phyloP scores from a whole-genome alignment of 2,113 vertebrate species.

The Murina feae region DNA sequence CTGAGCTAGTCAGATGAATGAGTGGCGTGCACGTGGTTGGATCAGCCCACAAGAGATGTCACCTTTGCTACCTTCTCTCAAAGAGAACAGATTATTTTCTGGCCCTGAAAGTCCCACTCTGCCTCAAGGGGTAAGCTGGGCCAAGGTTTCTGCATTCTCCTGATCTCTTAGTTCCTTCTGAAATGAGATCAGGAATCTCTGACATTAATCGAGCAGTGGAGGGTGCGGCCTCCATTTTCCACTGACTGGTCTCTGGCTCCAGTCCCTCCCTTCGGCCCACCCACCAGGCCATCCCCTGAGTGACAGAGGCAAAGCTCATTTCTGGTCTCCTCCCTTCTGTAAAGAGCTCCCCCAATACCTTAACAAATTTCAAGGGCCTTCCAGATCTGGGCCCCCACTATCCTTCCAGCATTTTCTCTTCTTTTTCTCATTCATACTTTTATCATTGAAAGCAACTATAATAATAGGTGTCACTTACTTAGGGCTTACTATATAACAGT shows the following conservation, averaged over 20 bases:
- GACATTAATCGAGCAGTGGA: neutral
- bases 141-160: neutral
- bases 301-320: neutral
- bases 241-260: neutral
- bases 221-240: neutral
- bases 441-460: neutral
- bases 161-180: neutral
- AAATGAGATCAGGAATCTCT: neutral
- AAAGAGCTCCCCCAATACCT: neutral
- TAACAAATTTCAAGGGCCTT: neutral
- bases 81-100: neutral
- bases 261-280: neutral
- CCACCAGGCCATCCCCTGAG: neutral
- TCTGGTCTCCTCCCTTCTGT: neutral
- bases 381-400: neutral
- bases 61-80: neutral
- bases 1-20: constrained; percentile 35
- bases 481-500: neutral
- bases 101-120: neutral
- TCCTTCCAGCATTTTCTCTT: neutral
- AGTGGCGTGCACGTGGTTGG: neutral
- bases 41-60: constrained; percentile 26
- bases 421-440: neutral
- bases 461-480: neutral
- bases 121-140: neutral